Evolutionary conservation across 2,113 vertebrate species (phyloP).

Genomic region (Charina bottae): DNA sequence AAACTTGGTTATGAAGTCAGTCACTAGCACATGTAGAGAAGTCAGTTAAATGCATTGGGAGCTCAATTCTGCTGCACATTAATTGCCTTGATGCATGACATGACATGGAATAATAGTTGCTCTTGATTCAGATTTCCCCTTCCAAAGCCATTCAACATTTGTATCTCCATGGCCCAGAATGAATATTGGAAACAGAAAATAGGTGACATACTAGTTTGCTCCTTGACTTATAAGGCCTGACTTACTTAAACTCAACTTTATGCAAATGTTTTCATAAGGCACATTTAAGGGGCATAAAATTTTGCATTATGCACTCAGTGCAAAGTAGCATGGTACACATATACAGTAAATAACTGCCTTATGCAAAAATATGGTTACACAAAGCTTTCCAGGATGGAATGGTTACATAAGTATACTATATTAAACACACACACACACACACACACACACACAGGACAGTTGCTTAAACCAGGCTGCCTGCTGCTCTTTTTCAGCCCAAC

Average conservation of each 20-base stretch:
- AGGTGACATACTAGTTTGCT: not conserved
- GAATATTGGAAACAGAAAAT: not conserved
- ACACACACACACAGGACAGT: not conserved
- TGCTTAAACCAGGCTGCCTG: not conserved
- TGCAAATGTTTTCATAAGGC: not conserved
- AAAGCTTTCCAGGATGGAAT: too few relatives aligned
- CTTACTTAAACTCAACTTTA: not conserved
- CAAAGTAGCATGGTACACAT: not conserved
- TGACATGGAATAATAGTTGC: not conserved
- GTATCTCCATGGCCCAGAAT: not conserved
- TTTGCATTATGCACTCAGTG: not conserved
- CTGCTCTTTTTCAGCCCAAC: conserved; percentile 16
- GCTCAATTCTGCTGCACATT: not conserved
- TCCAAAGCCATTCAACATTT: not conserved
- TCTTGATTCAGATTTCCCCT: not conserved
- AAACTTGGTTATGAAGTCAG: not conserved
- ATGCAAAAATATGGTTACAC: too few relatives aligned
- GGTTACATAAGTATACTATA: too few relatives aligned
- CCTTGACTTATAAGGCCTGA: not conserved
- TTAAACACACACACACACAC: not conserved
- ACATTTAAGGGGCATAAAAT: not conserved
- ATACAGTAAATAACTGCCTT: not conserved
- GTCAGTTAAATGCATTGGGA: not conserved
- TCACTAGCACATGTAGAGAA: too few relatives aligned
- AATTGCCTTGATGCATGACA: not conserved